Base-by-base conservation (phyloP, 2,888 invertebrate species). In the Choreutis nemorana region DNA sequence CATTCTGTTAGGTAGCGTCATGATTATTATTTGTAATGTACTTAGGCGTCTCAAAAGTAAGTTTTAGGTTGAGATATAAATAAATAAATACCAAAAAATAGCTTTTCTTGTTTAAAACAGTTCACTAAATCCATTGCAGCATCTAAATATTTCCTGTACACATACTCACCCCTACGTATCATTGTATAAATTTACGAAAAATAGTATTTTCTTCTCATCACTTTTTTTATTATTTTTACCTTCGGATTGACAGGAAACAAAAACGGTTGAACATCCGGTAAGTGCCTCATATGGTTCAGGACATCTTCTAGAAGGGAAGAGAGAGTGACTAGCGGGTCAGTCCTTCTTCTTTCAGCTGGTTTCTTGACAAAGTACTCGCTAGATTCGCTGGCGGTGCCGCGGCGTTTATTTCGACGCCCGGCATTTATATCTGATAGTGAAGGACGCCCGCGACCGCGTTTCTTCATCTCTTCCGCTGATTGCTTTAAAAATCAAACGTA, bases 251-350 rank as follows among this genome's bases (percentile, higher is more conserved):
- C 98, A 2, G 98, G 97, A 50, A 92, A 90, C 43, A 96, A 78
- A 70, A 99, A 98, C 0, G 93, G 93, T 45, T 92, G 90, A 7
- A 94, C 94, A 55, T 97, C 95, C 0, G 94, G 93, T 60, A 97
- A 66, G 48, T 91, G 91, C 25, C 97, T 81, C 84, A 99, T 87
- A 55, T 97, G 94, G 52, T 94, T 96, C 6, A 97, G 73, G 32
- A 98, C 94, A 30, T 87, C 87, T 55, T 98, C 97, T 23, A 97
- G 75, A 40, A 97, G 87, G 0, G 94, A 91, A 0, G 95, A 93
- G 30, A 98, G 71, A 0, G 97, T 96, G 8, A 99, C 97, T 1
- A 97, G 87, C 0, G 99, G 99, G 75, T 99, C 99, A 0, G 97
- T 96, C 23, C 98, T 83, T 0, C 95, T 81, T 4, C 99, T 77